A percentile compares a stretch with the other conserved stretches of the same genome.
Conservation (phyloP, 2,113 vertebrate genomes). For the Platysternon megacephalum region DNA sequence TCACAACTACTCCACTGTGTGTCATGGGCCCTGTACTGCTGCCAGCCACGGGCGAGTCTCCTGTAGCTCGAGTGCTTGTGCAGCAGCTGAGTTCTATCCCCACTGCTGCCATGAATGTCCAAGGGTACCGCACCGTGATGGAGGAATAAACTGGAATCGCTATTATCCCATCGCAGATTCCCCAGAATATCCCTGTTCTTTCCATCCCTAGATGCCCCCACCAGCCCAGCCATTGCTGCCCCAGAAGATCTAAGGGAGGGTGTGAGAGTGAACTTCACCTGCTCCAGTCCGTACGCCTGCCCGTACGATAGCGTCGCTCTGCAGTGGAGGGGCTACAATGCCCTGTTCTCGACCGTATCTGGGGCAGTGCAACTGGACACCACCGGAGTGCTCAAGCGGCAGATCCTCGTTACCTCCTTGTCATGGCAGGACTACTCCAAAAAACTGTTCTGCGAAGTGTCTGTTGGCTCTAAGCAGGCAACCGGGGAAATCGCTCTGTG, state of each 20-base stretch:
- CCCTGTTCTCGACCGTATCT: neutral
- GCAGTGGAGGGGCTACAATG: constrained; percentile 71
- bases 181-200: neutral
- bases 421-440: constrained; percentile 78
- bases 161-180: neutral
- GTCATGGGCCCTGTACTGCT: neutral
- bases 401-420: constrained; percentile 57
- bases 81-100: neutral
- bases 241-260: constrained; percentile 18
- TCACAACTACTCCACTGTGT: neutral
- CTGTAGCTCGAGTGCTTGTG: neutral
- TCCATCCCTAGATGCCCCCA: constrained; percentile 48
- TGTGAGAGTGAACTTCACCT: constrained; percentile 33
- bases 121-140: too few relatives aligned
- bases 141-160: too few relatives aligned
- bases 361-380: constrained; percentile 25
- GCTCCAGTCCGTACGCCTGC: constrained; percentile 77
- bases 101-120: neutral
- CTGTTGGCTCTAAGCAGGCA: accelerated
- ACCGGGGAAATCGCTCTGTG: constrained; percentile 30
- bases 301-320: neutral
- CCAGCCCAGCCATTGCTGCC: neutral
- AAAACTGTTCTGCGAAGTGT: constrained; percentile 61
- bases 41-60: neutral
- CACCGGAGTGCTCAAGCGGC: accelerated